Conservation (phyloP, 2,113 vertebrate genomes). For the Amphiprion percula region DNA sequence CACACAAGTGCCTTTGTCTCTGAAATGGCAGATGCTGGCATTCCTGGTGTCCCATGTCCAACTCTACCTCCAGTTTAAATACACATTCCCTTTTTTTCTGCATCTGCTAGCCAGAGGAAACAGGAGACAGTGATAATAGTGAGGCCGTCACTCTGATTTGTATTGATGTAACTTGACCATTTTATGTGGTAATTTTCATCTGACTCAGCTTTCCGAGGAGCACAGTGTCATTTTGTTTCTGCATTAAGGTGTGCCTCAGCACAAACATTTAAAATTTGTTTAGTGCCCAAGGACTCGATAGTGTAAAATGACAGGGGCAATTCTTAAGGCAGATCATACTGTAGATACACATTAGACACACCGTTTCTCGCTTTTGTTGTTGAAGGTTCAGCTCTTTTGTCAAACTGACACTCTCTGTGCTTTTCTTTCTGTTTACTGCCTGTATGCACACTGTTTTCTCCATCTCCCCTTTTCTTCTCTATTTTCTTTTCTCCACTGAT, state of each 20-base stretch:
- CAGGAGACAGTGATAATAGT: background rate
- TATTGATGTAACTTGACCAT: slow-evolving; percentile 15
- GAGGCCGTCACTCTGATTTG: slow-evolving; percentile 15
- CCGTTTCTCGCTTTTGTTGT: slow-evolving; percentile 11
- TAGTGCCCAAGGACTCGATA: background rate
- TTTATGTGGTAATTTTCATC: slow-evolving; percentile 36
- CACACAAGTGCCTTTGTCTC: slow-evolving; percentile 73
- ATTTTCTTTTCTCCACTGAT: background rate
- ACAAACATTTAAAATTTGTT: background rate
- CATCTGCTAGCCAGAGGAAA: background rate
- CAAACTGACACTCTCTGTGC: background rate
- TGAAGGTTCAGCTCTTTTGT: slow-evolving; percentile 1
- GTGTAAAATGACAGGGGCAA: background rate
- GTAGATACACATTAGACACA: background rate
- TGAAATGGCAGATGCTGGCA: slow-evolving; percentile 71
- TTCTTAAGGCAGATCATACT: slow-evolving; percentile 7
- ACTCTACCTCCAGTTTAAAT: slow-evolving; percentile 31
- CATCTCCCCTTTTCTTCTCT: slow-evolving; percentile 1
- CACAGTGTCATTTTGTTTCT: slow-evolving; percentile 30
- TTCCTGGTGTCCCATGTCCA: slow-evolving; percentile 48
- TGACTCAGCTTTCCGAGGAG: slow-evolving; percentile 31
- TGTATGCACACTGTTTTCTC: background rate
- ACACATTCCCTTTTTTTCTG: slow-evolving; percentile 15
- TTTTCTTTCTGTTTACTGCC: background rate
- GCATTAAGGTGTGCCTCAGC: slow-evolving; percentile 11